phyloP scores from a whole-genome alignment of 2,797 vertebrate species.

The Myiotriccus ornatus region DNA sequence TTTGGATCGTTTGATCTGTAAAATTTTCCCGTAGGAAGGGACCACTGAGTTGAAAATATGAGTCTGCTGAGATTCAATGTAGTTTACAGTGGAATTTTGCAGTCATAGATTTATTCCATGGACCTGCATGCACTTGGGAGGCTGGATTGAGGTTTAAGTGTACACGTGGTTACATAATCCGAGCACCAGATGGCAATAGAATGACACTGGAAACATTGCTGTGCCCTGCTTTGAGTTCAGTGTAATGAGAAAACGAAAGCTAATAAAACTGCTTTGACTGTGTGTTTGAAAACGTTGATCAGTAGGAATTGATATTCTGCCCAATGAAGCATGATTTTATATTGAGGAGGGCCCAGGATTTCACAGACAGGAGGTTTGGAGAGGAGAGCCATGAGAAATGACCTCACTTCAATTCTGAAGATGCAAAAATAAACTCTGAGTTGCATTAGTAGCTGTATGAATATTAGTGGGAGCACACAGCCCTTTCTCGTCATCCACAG shows the following conservation, averaged over 20 bases:
- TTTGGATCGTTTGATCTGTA: neutral
- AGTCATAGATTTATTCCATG: neutral
- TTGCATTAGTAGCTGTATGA: neutral
- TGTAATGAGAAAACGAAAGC: neutral
- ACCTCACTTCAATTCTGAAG: neutral
- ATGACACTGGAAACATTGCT: neutral
- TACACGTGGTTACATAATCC: rapidly evolving
- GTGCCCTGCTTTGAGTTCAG: neutral
- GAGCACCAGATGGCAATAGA: constrained; percentile 39
- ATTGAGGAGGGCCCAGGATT: neutral
- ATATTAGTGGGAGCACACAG: neutral
- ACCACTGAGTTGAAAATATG: neutral
- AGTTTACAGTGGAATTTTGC: neutral
- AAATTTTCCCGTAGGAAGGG: neutral
- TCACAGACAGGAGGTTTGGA: neutral
- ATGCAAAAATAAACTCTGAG: neutral
- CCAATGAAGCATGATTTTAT: neutral
- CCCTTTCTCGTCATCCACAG: neutral
- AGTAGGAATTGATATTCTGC: neutral
- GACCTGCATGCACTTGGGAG: neutral
- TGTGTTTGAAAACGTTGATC: neutral
- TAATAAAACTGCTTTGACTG: neutral
- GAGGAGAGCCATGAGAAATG: neutral
- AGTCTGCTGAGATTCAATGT: neutral
- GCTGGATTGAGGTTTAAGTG: no score